Percentiles rank a stretch among this genome's conserved stretches.
Conservation (phyloP, 37 sponge, comb jelly and placozoan species). For the Aplysina aerophoba region DNA sequence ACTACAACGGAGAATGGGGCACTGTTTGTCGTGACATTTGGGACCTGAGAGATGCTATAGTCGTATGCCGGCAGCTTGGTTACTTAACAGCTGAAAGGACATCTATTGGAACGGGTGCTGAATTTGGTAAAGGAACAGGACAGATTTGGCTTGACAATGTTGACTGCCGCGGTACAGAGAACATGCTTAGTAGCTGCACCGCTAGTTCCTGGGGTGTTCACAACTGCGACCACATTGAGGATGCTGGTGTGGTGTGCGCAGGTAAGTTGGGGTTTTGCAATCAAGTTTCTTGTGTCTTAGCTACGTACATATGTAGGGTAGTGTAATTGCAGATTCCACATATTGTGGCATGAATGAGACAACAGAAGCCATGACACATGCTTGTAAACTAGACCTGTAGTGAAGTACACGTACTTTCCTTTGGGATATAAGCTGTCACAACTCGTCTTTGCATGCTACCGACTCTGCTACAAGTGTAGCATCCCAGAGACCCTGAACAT, state of each 20-base stretch:
- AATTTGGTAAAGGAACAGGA: conserved; percentile 28
- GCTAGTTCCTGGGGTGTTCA: conserved; percentile 6
- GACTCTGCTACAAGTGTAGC: too few species aligned
- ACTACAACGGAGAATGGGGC: background rate
- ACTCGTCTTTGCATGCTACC: too few species aligned
- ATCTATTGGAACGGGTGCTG: background rate
- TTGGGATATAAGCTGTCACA: too few species aligned
- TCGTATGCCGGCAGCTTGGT: conserved; percentile 24
- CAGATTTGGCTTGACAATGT: conserved; percentile 11
- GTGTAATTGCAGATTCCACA: too few species aligned
- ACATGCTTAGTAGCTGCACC: conserved; percentile 17
- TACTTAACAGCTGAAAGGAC: background rate
- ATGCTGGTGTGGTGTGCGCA: conserved; percentile 53
- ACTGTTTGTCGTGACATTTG: conserved; percentile 18
- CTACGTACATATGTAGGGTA: too few species aligned
- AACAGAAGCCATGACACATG: too few species aligned
- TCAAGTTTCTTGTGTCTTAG: too few species aligned
- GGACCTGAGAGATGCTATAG: background rate
- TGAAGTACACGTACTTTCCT: too few species aligned
- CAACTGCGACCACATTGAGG: conserved; percentile 49
- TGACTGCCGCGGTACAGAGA: conserved; percentile 16
- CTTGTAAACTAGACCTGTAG: too few species aligned
- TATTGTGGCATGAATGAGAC: too few species aligned
- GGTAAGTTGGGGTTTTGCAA: conserved; percentile 38
- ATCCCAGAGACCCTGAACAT: too few species aligned